Base-by-base conservation (phyloP, 2,888 invertebrate species). In the Troides oblongomaculatus region DNA sequence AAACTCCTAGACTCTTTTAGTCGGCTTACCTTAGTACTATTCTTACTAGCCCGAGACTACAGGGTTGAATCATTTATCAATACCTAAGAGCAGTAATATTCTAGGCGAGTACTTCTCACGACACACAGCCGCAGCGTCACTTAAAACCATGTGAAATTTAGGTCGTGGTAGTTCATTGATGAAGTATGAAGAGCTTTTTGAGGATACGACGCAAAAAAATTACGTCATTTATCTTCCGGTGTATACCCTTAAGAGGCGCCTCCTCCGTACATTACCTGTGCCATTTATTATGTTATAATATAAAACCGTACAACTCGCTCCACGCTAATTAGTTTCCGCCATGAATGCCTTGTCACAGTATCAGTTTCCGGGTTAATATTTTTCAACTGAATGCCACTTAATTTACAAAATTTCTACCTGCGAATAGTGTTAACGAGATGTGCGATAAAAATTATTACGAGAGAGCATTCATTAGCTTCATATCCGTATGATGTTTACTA, bases 341-440 rank as follows among this genome's bases (percentile, higher is more conserved):
- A 17, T 60, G 59, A 66, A 66, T 59, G 59, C 65, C 59, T 59
- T 60, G 50, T 66, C 50, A 60, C 30, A 60, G 46, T 50, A 59
- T 46, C 12, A 17, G 46, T 14, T 46, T 66, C n/a, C 57, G n/a
- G 23, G 17, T 63, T 46, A 50, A 59, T 65, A 59, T 60, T 65
- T 59, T 59, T 18, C 46, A 65, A 59, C 46, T 65, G 43, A 65
- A 58, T 58, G 43, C 23, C 3, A 43, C 50, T 64, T 21, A n/a
- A 43, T 64, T 57, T 21, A 64, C 64, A 58, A 50, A 62, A 25
- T 62, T 63, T 50, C 30, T 58, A 21, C 50, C 18, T 23, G 25
- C 25, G 23, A 58, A 43, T 23, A 30, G 21, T 57, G 23, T 39
- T 57, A 21, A 30, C 53, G 1, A 23, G 58, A 57, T 58, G 58